Evolutionary conservation across 1,140 invertebrate species (phyloP).

Genomic region (Augochlora pura): DNA sequence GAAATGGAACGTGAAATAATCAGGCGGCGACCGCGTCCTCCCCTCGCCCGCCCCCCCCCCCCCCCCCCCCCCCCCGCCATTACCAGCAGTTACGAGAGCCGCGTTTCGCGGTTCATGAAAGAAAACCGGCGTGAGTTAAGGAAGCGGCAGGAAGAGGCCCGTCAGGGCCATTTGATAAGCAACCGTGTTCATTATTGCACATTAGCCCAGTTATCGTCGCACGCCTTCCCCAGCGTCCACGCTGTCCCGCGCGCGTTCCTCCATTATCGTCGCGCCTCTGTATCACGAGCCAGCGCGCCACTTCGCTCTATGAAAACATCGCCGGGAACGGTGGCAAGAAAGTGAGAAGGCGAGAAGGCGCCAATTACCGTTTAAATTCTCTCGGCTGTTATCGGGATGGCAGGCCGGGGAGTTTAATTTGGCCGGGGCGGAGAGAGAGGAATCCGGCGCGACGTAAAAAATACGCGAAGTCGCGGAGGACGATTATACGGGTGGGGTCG

Average conservation of each 20-base stretch:
- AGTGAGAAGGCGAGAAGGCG: not conserved
- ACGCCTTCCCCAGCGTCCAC: constrained; percentile 46
- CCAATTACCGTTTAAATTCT: not conserved
- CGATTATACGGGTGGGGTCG: not conserved
- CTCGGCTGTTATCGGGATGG: not conserved
- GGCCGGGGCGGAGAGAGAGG: no score
- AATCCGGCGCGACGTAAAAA: not conserved
- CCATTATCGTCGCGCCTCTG: constrained; percentile 6
- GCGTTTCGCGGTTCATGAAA: constrained; percentile 58
- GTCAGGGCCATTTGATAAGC: constrained; percentile 69
- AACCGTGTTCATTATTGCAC: constrained; percentile 65
- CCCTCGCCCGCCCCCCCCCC: no score
- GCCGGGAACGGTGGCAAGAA: not conserved
- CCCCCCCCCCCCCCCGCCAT: no score
- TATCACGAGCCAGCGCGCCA: constrained; percentile 31
- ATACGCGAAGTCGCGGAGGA: not conserved
- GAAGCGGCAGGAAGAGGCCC: constrained; percentile 64
- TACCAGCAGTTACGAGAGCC: constrained; percentile 47
- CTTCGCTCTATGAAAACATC: constrained; percentile 6
- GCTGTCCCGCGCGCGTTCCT: constrained; percentile 24
- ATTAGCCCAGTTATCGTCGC: constrained; percentile 68
- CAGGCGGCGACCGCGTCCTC: constrained; percentile 20
- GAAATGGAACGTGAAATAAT: constrained; percentile 44
- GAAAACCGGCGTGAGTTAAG: constrained; percentile 45
- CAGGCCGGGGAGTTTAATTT: not conserved